Base-by-base conservation (phyloP, 2,797 vertebrate species). In the Enteromius unitaeniatus region DNA sequence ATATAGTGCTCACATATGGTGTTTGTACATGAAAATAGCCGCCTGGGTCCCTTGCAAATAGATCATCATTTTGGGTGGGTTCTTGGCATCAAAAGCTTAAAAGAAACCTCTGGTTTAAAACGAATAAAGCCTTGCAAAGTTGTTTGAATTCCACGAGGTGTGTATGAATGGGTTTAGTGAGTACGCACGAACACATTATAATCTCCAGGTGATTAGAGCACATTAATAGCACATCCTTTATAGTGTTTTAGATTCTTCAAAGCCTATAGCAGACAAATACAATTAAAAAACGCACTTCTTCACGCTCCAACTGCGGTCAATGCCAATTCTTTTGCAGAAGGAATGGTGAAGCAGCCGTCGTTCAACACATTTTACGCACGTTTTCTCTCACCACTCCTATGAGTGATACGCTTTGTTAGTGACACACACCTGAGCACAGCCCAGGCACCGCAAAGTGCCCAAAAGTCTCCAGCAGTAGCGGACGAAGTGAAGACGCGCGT, bases 181-280 rank as follows among this genome's bases (percentile, higher is more conserved):
- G 60, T 23, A 82, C 45, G 45, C 58, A 55, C 45, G n/a, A 14
- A 23, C 11, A 65, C 58, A 64, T 64, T 73, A 75, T 82, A 82
- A 75, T 82, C 81, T 76, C 70, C 31, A 0, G 47, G 60, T 75
- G 81, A 82, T 82, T 67, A 82, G 45, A 75, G 31, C 72, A 76
- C 72, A 82, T 68, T 75, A 67, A 67, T 53, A 42, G 31, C 21
- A 42, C 72, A 82, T 65, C 42, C 21, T 64, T 60, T 55, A 70
- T 21, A 74, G 3, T 53, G 70, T 6, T 64, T 15, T 65, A 21
- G 4, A 34, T 62, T 67, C 58, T 28, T 37, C 40, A 28, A 64
- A 65, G 7, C 34, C 21, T 5, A 37, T 10, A 62, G 15, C 13
- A 2, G 14, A 17, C 10, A 47, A n/a, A 72, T 40, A 0, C n/a